Percentiles rank a stretch among this genome's conserved stretches.
These are phyloP conservation scores for Luperina testacea DNA, from an alignment of 2,888 invertebrate genomes.

Conservation along the genomic window DNA sequence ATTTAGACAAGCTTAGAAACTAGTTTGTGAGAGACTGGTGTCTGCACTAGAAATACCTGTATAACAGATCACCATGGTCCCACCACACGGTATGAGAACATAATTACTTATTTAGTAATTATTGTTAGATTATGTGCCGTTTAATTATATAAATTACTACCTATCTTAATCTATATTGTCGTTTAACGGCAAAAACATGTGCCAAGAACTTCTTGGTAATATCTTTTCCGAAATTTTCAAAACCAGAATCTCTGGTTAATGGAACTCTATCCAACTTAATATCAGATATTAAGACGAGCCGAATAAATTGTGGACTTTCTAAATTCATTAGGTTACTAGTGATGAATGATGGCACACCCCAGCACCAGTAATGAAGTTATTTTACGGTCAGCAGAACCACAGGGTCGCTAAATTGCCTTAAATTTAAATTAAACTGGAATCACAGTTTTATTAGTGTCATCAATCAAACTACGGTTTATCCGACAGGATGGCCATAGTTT, in stretches of 20 bases:
- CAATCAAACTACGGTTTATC: slow-evolving; percentile 88
- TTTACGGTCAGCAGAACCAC: slow-evolving; percentile 86
- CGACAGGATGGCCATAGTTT: slow-evolving; percentile 72
- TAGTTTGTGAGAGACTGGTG: no score
- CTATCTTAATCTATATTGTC: neutral
- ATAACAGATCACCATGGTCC: no score
- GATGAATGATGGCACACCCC: slow-evolving; percentile 80
- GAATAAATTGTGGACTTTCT: slow-evolving; percentile 47
- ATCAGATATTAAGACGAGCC: slow-evolving; percentile 28
- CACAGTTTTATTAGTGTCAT: slow-evolving; percentile 89
- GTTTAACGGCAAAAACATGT: neutral
- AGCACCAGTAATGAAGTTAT: slow-evolving; percentile 82
- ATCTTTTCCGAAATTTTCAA: neutral
- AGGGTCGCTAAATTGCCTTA: slow-evolving; percentile 87
- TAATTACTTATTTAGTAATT: no score
- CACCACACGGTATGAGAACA: no score
- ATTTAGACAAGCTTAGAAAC: no score
- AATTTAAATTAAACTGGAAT: slow-evolving; percentile 90
- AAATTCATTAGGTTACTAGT: slow-evolving; percentile 68
- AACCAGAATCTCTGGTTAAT: neutral
- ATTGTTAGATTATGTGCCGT: neutral
- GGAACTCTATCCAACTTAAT: neutral
- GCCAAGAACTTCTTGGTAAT: neutral
- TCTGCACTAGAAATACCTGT: no score
- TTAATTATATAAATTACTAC: neutral